Evolutionary conservation across 2,113 vertebrate species (phyloP).

Genomic region (Trogon surrucura): DNA sequence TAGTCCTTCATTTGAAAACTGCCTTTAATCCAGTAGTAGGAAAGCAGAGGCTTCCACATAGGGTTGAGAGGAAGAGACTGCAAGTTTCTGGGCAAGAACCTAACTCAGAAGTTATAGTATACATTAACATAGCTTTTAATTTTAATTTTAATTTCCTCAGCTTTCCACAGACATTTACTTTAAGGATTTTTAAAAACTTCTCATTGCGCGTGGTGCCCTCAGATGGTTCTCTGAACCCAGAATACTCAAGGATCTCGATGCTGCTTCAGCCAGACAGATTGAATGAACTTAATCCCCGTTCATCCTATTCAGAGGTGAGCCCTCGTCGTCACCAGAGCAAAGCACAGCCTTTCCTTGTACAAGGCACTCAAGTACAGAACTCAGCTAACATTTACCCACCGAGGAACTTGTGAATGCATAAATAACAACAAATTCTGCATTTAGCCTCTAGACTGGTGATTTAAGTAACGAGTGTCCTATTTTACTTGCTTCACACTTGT

Average conservation of each 20-base stretch:
- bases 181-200: slow-evolving; percentile 15
- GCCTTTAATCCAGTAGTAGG: slow-evolving; percentile 66
- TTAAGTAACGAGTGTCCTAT: neutral
- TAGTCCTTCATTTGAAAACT: slow-evolving; percentile 65
- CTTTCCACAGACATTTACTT: neutral
- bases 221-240: neutral
- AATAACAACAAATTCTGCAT: neutral
- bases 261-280: neutral
- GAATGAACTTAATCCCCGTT: slow-evolving; percentile 47
- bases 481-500: neutral
- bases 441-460: neutral
- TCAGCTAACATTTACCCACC: neutral
- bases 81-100: neutral
- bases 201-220: neutral
- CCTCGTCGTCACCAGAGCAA: slow-evolving; percentile 57
- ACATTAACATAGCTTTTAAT: neutral
- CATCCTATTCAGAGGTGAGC: slow-evolving; percentile 61
- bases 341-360: slow-evolving; percentile 45
- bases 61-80: neutral
- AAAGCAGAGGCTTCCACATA: slow-evolving; percentile 19
- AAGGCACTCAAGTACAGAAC: slow-evolving; percentile 30
- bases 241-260: neutral
- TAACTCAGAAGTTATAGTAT: neutral
- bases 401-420: neutral
- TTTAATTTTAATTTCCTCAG: neutral